Conservation (phyloP, 2,888 invertebrate species). For the Linyphia triangularis region DNA sequence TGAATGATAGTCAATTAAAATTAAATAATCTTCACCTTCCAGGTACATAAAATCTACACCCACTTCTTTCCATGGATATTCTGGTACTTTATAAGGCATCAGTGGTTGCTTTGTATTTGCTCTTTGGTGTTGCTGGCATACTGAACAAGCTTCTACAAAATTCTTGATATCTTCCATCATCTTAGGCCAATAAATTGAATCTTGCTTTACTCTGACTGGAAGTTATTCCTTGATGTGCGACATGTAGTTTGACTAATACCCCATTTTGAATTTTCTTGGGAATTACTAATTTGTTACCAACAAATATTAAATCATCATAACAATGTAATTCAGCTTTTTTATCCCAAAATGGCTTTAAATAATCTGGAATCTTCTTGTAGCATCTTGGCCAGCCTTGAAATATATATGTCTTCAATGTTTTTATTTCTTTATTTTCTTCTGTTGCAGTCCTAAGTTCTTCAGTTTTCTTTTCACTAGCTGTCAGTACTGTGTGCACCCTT, state of each 20-base stretch:
- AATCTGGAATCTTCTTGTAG: neutral
- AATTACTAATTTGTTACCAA: neutral
- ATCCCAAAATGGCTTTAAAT: neutral
- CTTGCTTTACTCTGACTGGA: neutral
- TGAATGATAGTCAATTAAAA: neutral
- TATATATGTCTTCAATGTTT: neutral
- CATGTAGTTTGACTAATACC: neutral
- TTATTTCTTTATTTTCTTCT: neutral
- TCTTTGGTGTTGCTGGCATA: neutral
- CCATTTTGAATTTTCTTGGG: neutral
- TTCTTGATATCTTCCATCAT: neutral
- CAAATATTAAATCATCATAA: neutral
- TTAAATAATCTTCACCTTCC: neutral
- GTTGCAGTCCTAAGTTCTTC: neutral
- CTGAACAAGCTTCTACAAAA: neutral
- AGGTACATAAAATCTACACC: neutral
- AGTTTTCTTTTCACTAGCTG: neutral
- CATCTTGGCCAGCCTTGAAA: neutral
- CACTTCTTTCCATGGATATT: neutral
- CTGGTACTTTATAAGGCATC: neutral
- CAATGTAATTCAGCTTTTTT: neutral
- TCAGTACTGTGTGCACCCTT: neutral
- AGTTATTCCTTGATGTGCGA: neutral
- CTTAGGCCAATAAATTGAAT: neutral
- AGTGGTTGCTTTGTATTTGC: neutral